A percentile compares a stretch with the other conserved stretches of the same genome.
Evolutionary conservation across 1,140 invertebrate species (phyloP).

Genomic region (Solen grandis): DNA sequence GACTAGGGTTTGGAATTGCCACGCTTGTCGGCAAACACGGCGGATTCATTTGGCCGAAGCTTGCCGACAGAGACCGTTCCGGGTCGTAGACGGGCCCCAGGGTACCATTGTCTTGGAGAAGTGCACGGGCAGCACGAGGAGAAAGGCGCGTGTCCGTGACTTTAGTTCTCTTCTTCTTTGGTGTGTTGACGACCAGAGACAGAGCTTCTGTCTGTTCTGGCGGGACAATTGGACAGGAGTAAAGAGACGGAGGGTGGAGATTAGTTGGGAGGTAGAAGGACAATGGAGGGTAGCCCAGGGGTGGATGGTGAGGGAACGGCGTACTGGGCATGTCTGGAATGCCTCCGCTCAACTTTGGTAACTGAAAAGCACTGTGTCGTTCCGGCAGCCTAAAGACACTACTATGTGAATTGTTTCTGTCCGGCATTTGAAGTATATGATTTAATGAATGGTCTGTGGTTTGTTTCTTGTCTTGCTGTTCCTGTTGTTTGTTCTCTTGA

Average conservation of each 20-base stretch:
- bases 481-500: constrained; percentile 40
- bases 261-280: constrained; percentile 73
- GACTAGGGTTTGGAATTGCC: constrained; percentile 96
- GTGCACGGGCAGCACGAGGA: constrained; percentile 83
- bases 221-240: constrained; percentile 83
- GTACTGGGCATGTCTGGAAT: constrained; percentile 58
- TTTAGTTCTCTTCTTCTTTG: constrained; percentile 96
- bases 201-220: constrained; percentile 96
- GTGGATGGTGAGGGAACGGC: constrained; percentile 61
- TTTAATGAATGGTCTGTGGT: constrained; percentile 56
- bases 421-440: constrained; percentile 39
- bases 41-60: constrained; percentile 81
- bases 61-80: constrained; percentile 31
- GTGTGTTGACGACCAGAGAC: constrained; percentile 93
- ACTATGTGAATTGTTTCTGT: constrained; percentile 27
- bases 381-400: constrained; percentile 59
- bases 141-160: constrained; percentile 97
- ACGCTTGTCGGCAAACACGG: constrained; percentile 94
- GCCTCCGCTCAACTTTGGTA: constrained; percentile 57
- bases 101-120: constrained; percentile 75
- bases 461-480: constrained; percentile 51
- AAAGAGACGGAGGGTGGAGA: constrained; percentile 86
- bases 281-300: constrained; percentile 69
- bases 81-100: constrained; percentile 58
- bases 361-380: constrained; percentile 73